phyloP scores from a whole-genome alignment of 1,140 invertebrate genomes.

The Calycopis cecrops region DNA sequence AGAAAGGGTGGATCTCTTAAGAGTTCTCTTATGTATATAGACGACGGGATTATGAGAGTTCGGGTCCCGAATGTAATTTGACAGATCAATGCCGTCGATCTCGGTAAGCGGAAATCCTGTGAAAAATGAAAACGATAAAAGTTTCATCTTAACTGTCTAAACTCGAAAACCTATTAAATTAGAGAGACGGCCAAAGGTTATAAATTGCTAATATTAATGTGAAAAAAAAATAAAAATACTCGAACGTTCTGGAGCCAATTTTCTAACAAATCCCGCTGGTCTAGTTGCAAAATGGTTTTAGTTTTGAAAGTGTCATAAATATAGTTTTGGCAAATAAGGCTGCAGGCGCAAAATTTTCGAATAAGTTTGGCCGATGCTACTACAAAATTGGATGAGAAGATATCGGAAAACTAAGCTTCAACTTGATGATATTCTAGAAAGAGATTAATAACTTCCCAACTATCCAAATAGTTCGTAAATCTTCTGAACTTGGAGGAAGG shows the following conservation, averaged over 20 bases:
- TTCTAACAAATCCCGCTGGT: neutral
- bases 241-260: neutral
- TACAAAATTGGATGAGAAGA: too few species aligned
- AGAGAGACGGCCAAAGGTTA: neutral
- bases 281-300: conserved; percentile 5
- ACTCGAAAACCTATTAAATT: neutral
- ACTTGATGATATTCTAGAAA: too few species aligned
- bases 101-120: conserved; percentile 10
- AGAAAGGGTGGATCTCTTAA: conserved; percentile 19
- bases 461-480: too few species aligned
- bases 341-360: too few species aligned
- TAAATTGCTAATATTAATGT: neutral
- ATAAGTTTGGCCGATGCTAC: too few species aligned
- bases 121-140: neutral
- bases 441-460: too few species aligned
- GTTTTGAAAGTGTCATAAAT: conserved; percentile 3
- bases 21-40: conserved; percentile 53
- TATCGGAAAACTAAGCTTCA: too few species aligned
- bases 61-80: conserved; percentile 28
- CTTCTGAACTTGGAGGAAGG: too few species aligned
- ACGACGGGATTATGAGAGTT: conserved; percentile 42
- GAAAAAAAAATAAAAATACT: neutral
- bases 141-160: neutral
- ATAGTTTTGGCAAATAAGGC: neutral
- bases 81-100: conserved; percentile 28